These are phyloP conservation scores for Apis dorsata DNA, from an alignment of 1,140 invertebrate species.

Conservation along the genomic window DNA sequence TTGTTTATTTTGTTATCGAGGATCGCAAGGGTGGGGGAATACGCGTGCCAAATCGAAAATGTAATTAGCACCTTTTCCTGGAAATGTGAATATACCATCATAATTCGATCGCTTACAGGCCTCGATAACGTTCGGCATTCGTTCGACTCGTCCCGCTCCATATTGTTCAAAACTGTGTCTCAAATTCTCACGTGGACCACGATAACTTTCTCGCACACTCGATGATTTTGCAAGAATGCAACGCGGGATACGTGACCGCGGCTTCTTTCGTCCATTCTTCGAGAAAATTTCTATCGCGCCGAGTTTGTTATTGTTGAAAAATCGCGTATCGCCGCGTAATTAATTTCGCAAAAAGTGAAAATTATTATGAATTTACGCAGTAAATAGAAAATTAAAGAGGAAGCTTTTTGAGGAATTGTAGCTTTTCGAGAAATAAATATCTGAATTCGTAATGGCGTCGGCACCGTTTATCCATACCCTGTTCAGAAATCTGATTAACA, in stretches of 20 bases:
- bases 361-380: not conserved
- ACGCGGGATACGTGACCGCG: constrained; percentile 16
- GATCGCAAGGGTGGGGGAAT: constrained; percentile 12
- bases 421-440: not conserved
- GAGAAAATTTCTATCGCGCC: not conserved
- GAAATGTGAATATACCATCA: not conserved
- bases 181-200: not conserved
- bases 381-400: not conserved
- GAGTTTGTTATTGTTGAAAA: constrained; percentile 17
- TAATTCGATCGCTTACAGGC: not conserved
- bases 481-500: constrained; percentile 2
- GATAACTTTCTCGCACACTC: not conserved
- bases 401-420: not conserved
- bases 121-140: not conserved
- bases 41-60: constrained; percentile 34
- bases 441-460: not conserved
- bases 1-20: constrained; percentile 8
- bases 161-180: not conserved
- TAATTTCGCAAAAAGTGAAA: too few relatives aligned
- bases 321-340: not conserved
- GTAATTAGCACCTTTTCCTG: not conserved
- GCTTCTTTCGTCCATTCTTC: not conserved
- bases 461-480: not conserved
- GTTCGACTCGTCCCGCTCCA: not conserved
- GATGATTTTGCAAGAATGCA: constrained; percentile 15